phyloP scores from a whole-genome alignment of 92 coral and sea anemone genomes.

The Blastomussa wellsi region DNA sequence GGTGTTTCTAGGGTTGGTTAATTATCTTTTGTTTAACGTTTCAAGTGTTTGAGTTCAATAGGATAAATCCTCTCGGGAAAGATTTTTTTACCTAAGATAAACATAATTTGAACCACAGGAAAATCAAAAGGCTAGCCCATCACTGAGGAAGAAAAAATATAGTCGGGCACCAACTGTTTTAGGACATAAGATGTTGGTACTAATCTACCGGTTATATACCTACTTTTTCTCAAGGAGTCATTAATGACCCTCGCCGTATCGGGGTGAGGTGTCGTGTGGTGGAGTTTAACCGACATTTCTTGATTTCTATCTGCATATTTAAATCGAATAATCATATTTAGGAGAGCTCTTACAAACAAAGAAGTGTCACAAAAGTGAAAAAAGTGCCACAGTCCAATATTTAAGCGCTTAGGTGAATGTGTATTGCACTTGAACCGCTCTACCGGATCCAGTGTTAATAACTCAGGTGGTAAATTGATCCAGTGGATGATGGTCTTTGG shows the following conservation, averaged over 20 bases:
- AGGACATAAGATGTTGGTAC: neutral
- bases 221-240: neutral
- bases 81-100: neutral
- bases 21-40: neutral
- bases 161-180: neutral
- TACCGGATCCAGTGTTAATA: too few species aligned
- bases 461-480: too few species aligned
- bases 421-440: too few species aligned
- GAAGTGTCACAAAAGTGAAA: too few species aligned
- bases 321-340: too few species aligned
- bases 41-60: neutral
- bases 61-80: neutral
- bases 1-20: conserved; percentile 11
- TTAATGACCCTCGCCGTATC: neutral
- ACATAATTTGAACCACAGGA: neutral
- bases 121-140: neutral
- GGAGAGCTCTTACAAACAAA: too few species aligned
- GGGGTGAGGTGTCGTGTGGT: neutral
- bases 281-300: neutral
- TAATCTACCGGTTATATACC: too few species aligned
- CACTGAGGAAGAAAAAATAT: neutral
- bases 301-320: too few species aligned
- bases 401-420: too few species aligned
- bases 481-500: too few species aligned
- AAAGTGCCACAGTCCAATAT: too few species aligned